phyloP scores from a whole-genome alignment of 2,888 invertebrate species.

The Coenonympha glycerion region DNA sequence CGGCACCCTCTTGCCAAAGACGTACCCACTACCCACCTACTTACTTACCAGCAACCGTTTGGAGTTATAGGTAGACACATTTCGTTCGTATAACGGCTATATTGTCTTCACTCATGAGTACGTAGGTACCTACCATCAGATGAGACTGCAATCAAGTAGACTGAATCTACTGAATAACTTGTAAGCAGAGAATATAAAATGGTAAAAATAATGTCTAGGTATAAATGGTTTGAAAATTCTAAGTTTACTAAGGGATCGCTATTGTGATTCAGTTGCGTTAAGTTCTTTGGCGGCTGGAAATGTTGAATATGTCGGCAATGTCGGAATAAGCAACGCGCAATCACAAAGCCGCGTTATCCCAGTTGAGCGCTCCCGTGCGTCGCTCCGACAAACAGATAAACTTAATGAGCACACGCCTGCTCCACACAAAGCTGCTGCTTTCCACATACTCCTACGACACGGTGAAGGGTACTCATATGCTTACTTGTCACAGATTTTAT shows the following conservation, averaged over 20 bases:
- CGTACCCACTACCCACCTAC: no score
- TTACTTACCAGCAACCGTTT: no score
- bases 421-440: slow-evolving; percentile 18
- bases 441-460: neutral
- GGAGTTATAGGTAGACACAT: no score
- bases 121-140: no score
- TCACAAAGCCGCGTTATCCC: slow-evolving; percentile 61
- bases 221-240: neutral
- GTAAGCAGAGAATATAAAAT: no score
- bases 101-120: no score
- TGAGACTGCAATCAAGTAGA: no score
- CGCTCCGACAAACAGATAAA: slow-evolving; percentile 48
- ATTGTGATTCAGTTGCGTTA: slow-evolving; percentile 29
- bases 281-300: slow-evolving; percentile 23
- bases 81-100: no score
- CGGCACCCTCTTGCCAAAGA: no score
- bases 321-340: slow-evolving; percentile 29
- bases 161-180: no score
- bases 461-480: neutral
- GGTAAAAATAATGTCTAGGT: no score
- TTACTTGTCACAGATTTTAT: neutral
- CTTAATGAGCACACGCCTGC: slow-evolving; percentile 41
- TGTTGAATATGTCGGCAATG: slow-evolving; percentile 1
- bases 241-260: slow-evolving; percentile 13
- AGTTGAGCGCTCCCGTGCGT: slow-evolving; percentile 55